Evolutionary conservation across 2,113 vertebrate genomes (phyloP).

Genomic region (Esox niger): DNA sequence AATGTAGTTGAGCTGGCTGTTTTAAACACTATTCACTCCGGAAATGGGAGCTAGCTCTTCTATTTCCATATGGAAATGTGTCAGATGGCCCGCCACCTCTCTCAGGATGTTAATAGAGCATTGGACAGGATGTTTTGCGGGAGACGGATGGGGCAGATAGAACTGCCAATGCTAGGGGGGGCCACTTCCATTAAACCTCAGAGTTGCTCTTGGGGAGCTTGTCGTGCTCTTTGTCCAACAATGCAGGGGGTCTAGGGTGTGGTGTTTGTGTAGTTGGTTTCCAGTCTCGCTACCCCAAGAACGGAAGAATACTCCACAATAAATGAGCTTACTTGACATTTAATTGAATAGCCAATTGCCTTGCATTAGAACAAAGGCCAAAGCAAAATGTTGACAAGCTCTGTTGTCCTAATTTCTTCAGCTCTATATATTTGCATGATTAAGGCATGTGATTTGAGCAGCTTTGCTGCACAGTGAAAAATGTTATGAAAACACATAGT

Average conservation of each 20-base stretch:
- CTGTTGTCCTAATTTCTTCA: too few species aligned
- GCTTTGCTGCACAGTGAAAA: too few species aligned
- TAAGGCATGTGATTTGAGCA: too few species aligned
- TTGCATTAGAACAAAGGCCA: too few species aligned
- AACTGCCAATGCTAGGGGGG: neutral
- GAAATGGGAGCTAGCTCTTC: slow-evolving; percentile 17
- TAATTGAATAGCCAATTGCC: too few species aligned
- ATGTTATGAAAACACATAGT: too few species aligned
- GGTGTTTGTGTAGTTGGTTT: neutral
- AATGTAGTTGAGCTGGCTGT: neutral
- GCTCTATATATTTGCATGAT: too few species aligned
- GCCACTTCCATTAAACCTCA: slow-evolving; percentile 34
- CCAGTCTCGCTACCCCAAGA: too few species aligned
- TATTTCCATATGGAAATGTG: slow-evolving; percentile 35
- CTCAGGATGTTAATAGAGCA: slow-evolving; percentile 32
- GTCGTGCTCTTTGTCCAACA: neutral
- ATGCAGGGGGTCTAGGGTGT: neutral
- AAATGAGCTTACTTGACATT: too few species aligned
- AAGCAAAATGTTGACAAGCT: too few species aligned
- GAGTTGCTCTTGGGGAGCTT: neutral
- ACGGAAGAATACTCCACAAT: too few species aligned
- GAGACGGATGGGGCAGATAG: slow-evolving; percentile 38
- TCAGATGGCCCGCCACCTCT: slow-evolving; percentile 27
- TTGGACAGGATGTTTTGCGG: slow-evolving; percentile 54
- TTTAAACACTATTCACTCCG: neutral